Percentiles rank a stretch among this genome's conserved stretches.
Conservation (phyloP, 1,140 invertebrate species). For the Diprion similis region DNA sequence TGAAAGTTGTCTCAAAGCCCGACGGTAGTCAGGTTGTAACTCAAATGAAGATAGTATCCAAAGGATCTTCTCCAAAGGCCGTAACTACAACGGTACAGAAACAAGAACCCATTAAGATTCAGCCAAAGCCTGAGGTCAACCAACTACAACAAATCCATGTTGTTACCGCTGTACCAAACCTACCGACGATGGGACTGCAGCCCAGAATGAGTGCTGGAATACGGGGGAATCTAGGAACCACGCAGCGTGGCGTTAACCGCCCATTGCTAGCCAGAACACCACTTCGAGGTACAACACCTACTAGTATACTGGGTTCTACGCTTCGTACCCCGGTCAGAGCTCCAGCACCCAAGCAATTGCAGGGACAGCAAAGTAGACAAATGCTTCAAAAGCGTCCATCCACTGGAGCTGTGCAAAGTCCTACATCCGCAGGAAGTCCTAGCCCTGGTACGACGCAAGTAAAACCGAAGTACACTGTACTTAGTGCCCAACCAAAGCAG, state of each 20-base stretch:
- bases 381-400: slow-evolving; percentile 47
- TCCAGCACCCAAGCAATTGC: slow-evolving; percentile 39
- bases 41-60: slow-evolving; percentile 57
- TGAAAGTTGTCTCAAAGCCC: slow-evolving; percentile 57
- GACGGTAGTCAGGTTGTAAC: slow-evolving; percentile 58
- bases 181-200: slow-evolving; percentile 40
- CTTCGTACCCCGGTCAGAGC: slow-evolving; percentile 48
- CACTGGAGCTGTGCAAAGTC: slow-evolving; percentile 29
- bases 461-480: slow-evolving; percentile 41
- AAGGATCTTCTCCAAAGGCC: slow-evolving; percentile 43
- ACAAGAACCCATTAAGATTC: slow-evolving; percentile 57
- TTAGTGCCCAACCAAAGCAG: slow-evolving; percentile 38
- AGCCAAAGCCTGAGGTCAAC: slow-evolving; percentile 56
- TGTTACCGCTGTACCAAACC: slow-evolving; percentile 48
- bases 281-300: slow-evolving; percentile 44
- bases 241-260: slow-evolving; percentile 45
- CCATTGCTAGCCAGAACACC: slow-evolving; percentile 51
- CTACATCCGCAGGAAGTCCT: slow-evolving; percentile 12
- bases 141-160: slow-evolving; percentile 58
- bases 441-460: slow-evolving; percentile 40
- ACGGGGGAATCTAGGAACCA: slow-evolving; percentile 21
- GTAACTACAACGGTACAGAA: slow-evolving; percentile 39
- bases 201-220: slow-evolving; percentile 43
- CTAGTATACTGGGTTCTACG: slow-evolving; percentile 43
- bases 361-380: slow-evolving; percentile 37